A percentile compares a stretch with the other conserved stretches of the same genome.
Evolutionary conservation across 2,113 vertebrate species (phyloP).

Genomic region (Callipepla californica): DNA sequence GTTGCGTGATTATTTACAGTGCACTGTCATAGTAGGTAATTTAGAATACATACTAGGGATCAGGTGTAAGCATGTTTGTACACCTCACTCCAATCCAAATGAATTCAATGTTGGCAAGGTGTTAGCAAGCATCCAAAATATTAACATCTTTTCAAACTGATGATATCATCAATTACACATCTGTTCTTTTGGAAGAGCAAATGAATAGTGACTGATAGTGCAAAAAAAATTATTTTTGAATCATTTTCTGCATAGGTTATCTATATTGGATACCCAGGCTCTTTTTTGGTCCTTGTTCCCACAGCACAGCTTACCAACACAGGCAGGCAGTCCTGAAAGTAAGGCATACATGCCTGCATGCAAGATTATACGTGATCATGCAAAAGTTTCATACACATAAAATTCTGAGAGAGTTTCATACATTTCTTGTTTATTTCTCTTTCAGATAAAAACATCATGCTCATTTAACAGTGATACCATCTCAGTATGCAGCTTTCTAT

Average conservation of each 20-base stretch:
- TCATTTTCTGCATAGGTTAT: neutral
- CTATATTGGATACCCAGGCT: neutral
- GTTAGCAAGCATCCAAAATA: neutral
- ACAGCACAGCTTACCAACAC: neutral
- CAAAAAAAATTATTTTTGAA: neutral
- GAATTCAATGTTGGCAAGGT: neutral
- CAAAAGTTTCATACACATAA: neutral
- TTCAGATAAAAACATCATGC: neutral
- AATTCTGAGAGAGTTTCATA: neutral
- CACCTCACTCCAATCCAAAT: neutral
- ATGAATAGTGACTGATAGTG: neutral
- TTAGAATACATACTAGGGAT: neutral
- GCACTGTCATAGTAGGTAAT: neutral
- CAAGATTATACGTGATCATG: neutral
- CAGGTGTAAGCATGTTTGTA: neutral
- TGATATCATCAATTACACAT: neutral
- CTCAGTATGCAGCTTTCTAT: neutral
- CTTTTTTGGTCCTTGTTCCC: neutral
- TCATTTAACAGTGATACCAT: rapidly evolving
- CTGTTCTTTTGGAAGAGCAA: neutral
- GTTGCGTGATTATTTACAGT: neutral
- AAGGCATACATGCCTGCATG: neutral
- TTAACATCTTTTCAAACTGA: neutral
- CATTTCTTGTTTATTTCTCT: neutral
- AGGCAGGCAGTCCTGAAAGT: neutral